Percentiles rank a stretch among this genome's conserved stretches.
Conservation (phyloP, 2,888 invertebrate species). For the Platycheirus albimanus region DNA sequence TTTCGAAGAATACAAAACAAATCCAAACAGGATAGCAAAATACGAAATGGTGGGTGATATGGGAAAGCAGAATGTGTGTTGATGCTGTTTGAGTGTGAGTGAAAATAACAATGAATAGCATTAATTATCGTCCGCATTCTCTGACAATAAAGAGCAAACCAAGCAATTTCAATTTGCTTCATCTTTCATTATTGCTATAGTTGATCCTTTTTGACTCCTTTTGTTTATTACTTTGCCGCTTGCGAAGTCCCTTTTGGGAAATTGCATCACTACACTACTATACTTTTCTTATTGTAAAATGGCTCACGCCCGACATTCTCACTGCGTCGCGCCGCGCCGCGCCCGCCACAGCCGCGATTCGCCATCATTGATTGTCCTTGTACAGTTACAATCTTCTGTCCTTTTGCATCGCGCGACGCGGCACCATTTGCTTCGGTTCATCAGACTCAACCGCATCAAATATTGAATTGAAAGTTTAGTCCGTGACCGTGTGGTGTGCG, state of each 20-base stretch:
- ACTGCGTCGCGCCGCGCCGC: no score
- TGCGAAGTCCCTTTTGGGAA: conserved; percentile 6
- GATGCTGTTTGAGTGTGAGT: conserved; percentile 25
- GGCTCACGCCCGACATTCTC: background rate
- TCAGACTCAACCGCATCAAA: conserved; percentile 41
- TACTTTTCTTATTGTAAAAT: conserved; percentile 10
- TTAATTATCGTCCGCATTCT: conserved; percentile 68
- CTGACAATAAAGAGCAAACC: conserved; percentile 64
- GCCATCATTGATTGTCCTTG: background rate
- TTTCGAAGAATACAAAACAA: background rate
- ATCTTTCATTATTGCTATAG: conserved; percentile 70
- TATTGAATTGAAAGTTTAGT: conserved; percentile 37
- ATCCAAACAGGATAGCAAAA: conserved; percentile 32
- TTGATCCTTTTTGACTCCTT: conserved; percentile 60
- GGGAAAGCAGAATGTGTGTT: background rate
- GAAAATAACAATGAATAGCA: conserved; percentile 66
- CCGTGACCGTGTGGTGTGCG: conserved; percentile 10
- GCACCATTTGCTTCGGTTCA: conserved; percentile 34
- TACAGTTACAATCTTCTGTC: conserved; percentile 18
- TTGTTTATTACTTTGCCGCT: conserved; percentile 36
- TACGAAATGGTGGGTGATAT: background rate
- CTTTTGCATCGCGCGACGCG: conserved; percentile 1
- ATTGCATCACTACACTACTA: background rate
- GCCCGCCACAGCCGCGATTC: background rate
- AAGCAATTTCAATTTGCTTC: conserved; percentile 73